Evolutionary conservation across 2,113 vertebrate species (phyloP).

Genomic region (Tringa solitaria): DNA sequence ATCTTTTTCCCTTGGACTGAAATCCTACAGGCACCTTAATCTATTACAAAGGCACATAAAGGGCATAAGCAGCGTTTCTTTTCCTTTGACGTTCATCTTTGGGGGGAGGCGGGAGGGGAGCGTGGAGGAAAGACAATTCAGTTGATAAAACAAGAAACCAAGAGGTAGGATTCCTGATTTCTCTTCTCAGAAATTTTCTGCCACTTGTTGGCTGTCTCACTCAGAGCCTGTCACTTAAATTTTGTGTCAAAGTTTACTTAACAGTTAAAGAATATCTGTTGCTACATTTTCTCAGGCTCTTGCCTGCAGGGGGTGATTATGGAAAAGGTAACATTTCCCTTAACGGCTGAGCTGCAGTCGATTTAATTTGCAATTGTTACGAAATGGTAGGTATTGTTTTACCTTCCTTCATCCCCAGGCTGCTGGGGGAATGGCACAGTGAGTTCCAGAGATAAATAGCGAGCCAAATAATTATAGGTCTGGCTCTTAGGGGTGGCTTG

Average conservation of each 20-base stretch:
- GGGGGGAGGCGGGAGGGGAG: fast-evolving
- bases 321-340: background rate
- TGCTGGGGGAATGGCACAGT: background rate
- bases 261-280: background rate
- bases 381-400: conserved; percentile 26
- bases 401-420: conserved; percentile 3
- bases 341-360: background rate
- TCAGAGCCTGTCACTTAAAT: background rate
- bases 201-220: background rate
- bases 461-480: conserved; percentile 4
- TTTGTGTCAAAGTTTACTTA: background rate
- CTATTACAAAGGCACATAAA: background rate
- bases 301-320: conserved; percentile 3
- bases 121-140: background rate
- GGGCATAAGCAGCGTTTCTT: background rate
- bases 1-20: background rate
- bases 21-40: background rate
- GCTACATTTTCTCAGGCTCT: background rate
- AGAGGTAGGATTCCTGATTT: background rate
- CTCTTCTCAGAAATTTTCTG: background rate
- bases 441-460: background rate
- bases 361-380: conserved; percentile 39
- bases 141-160: background rate
- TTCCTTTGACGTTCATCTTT: background rate
- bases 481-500: background rate